Base-by-base conservation (phyloP, 1,140 invertebrate genomes). In the Temnothorax nylanderi region DNA sequence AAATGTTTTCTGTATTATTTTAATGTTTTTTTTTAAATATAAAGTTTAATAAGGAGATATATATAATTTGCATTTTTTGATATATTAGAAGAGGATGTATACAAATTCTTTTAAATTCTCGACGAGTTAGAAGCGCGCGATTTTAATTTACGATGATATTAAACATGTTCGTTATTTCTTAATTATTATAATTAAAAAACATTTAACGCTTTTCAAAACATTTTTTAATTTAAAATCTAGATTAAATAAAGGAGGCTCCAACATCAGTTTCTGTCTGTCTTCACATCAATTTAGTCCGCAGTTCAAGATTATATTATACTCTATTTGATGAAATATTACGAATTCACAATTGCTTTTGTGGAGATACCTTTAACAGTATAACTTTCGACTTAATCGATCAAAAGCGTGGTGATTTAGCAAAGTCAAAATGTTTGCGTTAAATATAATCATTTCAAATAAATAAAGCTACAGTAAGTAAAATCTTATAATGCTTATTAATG, bases 361-460 rank as follows among this genome's bases (percentile, higher is more conserved):
- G 8, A 64, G 11, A 64, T 64, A 2, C 18, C 41, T 51, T 5
- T 47, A 62, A 76, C 74, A 75, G 5, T 47, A 10, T 77, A 62
- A 78, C 18, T 65, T 60, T 62, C 21, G 10, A 16, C 18, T 80
- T 80, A 51, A 26, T 54, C 13, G 37, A 44, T 64, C 37, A 11
- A 56, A 81, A 71, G 18, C 21, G 26, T 26, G 32, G 10, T 1
- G 44, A 65, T 26, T 64, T 16, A 16, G 16, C 21, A 4, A 51
- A 44, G 1, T 65, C 60, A 21, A 16, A 64, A 76, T 34, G 32
- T 32, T 49, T 26, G 26, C 44, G 37, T 44, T 18, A 21, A 44
- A 49, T 51, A 54, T 67, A 80, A 41, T 67, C 44, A 41, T 62
- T 26, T n/a, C 26, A 13, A 62, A 49, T 41, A 47, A 18, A 77